These are phyloP conservation scores for Geotrupes spiniger DNA, from an alignment of 2,888 invertebrate genomes.

Conservation along the genomic window DNA sequence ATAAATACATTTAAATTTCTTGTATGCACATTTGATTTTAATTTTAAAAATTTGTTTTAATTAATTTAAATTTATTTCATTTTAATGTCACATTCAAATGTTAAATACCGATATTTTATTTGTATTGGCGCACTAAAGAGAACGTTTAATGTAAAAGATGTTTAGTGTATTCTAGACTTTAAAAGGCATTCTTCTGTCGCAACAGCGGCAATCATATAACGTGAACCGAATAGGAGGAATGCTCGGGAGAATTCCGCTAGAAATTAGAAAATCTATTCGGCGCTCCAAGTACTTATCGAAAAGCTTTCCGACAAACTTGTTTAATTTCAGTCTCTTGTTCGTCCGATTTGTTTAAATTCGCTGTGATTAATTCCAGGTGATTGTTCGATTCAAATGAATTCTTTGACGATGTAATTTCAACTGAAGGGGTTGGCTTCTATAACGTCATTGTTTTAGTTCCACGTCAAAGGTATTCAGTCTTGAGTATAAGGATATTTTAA, in stretches of 20 bases:
- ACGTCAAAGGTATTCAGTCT: slow-evolving; percentile 19
- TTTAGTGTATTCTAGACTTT: no score
- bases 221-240: slow-evolving; percentile 20
- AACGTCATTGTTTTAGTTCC: slow-evolving; percentile 18
- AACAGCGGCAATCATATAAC: slow-evolving; percentile 7
- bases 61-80: no score
- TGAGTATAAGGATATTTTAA: slow-evolving; percentile 25
- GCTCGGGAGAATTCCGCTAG: slow-evolving; percentile 22
- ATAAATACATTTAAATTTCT: no score
- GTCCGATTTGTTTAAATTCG: slow-evolving; percentile 37
- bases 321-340: slow-evolving; percentile 33
- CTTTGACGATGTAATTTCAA: slow-evolving; percentile 41
- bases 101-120: no score
- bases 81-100: no score
- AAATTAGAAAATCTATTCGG: slow-evolving; percentile 28
- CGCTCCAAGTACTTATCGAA: slow-evolving; percentile 26
- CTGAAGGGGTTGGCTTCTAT: slow-evolving; percentile 11
- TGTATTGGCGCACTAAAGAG: no score
- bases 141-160: no score
- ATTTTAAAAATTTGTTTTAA: no score
- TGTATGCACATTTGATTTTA: no score
- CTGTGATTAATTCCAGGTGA: slow-evolving; percentile 41
- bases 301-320: slow-evolving; percentile 31
- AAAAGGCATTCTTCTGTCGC: no score
- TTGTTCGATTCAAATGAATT: slow-evolving; percentile 42